A percentile compares a stretch with the other conserved stretches of the same genome.
phyloP scores from a whole-genome alignment of 2,113 vertebrate species.

The Gallinago undulata region DNA sequence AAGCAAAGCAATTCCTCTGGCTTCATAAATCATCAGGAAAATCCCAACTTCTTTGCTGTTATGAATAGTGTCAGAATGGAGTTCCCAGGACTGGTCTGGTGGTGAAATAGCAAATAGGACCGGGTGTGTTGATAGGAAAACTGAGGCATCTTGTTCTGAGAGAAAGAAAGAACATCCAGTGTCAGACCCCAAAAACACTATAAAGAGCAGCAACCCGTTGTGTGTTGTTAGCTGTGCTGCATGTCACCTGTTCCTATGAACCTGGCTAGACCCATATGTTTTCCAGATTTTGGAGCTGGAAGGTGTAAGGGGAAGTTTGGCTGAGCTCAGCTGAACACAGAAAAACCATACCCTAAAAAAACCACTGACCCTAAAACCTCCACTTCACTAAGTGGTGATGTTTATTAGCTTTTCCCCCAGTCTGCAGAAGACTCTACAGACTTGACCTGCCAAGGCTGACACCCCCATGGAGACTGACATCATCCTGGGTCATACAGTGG shows the following conservation, averaged over 20 bases:
- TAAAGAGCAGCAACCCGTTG: neutral
- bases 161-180: neutral
- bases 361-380: neutral
- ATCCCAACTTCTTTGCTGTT: neutral
- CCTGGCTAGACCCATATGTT: neutral
- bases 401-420: neutral
- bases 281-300: neutral
- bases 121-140: neutral
- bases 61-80: neutral
- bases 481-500: too few species aligned
- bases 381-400: neutral
- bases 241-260: neutral
- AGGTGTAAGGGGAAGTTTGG: neutral
- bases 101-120: neutral
- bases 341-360: neutral
- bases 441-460: neutral
- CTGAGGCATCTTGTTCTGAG: neutral
- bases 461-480: fast-evolving
- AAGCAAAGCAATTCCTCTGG: neutral
- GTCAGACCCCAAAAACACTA: neutral
- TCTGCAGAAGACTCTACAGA: neutral
- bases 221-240: neutral
- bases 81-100: neutral
- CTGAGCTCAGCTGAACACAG: neutral
- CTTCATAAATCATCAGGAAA: neutral